These are phyloP conservation scores for Peromyscus polionotus DNA, from an alignment of 2,113 vertebrate genomes.

Conservation along the genomic window DNA sequence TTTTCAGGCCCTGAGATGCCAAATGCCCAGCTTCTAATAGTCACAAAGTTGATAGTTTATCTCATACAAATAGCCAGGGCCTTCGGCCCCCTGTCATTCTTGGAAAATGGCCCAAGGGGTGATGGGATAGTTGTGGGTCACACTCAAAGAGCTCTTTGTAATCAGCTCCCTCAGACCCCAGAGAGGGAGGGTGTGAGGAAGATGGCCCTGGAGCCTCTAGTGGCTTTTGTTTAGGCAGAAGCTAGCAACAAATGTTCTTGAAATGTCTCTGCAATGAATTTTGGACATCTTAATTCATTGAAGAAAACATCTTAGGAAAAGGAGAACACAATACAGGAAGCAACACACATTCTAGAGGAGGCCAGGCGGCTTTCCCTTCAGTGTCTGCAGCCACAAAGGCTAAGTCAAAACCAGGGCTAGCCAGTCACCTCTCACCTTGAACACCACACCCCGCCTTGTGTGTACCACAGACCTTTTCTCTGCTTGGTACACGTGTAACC, in stretches of 20 bases:
- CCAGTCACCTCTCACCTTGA: background rate
- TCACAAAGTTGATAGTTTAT: conserved; percentile 56
- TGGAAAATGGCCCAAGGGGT: background rate
- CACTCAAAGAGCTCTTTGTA: conserved; percentile 44
- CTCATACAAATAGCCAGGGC: conserved; percentile 27
- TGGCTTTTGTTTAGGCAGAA: conserved; percentile 62
- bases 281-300: conserved; percentile 40
- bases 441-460: background rate
- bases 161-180: background rate
- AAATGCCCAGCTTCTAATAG: conserved; percentile 21
- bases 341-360: background rate
- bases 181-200: background rate
- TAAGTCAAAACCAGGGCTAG: background rate
- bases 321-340: background rate
- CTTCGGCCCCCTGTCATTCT: background rate
- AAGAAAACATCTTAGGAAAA: conserved; percentile 25
- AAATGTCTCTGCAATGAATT: conserved; percentile 48
- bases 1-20: conserved; percentile 36
- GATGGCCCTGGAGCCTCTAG: background rate
- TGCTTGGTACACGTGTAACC: background rate
- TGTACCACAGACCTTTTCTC: background rate
- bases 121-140: background rate
- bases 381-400: background rate
- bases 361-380: background rate
- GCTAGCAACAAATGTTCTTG: conserved; percentile 35